Base-by-base conservation (phyloP, 2,113 vertebrate genomes). In the Alectura lathami region DNA sequence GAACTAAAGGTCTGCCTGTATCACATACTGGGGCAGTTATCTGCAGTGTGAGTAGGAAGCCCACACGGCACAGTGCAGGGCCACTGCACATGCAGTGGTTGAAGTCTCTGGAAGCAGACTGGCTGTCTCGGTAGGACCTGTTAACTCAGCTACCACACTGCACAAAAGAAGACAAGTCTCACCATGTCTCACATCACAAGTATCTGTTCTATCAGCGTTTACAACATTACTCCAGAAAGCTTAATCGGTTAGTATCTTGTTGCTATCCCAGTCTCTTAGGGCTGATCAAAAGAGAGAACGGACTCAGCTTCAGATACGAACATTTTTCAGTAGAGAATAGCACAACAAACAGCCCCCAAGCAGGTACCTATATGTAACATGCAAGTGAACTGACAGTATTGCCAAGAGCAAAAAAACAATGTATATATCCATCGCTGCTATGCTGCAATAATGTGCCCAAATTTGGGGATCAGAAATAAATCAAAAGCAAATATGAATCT, bases 51-150 rank as follows among this genome's bases (percentile, higher is more conserved):
- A 50, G 56, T 11, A 50, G 45, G 14, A 79, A 50, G 75, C 8
- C 22, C 62, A 81, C 17, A 17, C 0, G 2, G 9, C 14, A 45
- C 34, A 54, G 64, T 29, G 13, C 62, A 75, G 53, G 36, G 20
- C 13, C 0, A 5, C 20, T 48, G 56, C 11, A 50, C 0, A 8
- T 16, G 9, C 23, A 74, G 3, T 17, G 21, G 64, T 0, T 84
- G 34, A 50, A 78, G 47, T 22, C 60, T 63, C 43, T 42, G 15
- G 34, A 78, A 70, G 47, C 38, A 87, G 22, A n/a, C 32, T 5
- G 21, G 20, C 9, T 87, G 13, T 45, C 43, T 60, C 74, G 29
- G 20, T 9, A 60, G 26, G 38, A 43, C 38, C 74, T 62, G 21
- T 18, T 56, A 78, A 27, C 15, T 67, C 36, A 54, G 27, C 18